Percentiles rank a stretch among this genome's conserved stretches.
Conservation (phyloP, 2,797 vertebrate species). For the Phrynocephalus forsythii region DNA sequence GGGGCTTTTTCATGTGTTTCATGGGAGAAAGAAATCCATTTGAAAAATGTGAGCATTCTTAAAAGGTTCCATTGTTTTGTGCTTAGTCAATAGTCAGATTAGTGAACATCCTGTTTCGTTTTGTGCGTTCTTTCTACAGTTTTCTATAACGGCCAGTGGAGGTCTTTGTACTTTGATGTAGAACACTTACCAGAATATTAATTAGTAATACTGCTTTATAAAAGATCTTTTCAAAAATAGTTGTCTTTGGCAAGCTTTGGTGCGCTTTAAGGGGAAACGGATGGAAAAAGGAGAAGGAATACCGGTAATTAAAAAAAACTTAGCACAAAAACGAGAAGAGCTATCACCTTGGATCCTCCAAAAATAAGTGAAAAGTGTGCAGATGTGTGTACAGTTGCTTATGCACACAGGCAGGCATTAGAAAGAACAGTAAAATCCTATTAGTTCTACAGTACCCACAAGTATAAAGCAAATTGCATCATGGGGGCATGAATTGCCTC, state of each 20-base stretch:
- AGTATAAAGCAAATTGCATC: too few relatives aligned
- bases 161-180: slow-evolving; percentile 45
- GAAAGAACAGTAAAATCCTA: too few relatives aligned
- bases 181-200: slow-evolving; percentile 46
- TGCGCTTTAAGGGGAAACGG: background rate
- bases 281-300: too few relatives aligned
- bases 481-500: too few relatives aligned
- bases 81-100: slow-evolving; percentile 12
- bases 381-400: background rate
- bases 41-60: slow-evolving; percentile 22
- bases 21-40: slow-evolving; percentile 48
- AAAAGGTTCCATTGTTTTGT: background rate
- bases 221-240: slow-evolving; percentile 50
- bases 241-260: slow-evolving; percentile 4
- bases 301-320: background rate
- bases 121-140: background rate
- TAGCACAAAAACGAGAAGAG: background rate
- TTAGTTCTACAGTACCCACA: too few relatives aligned
- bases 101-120: slow-evolving; percentile 60
- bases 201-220: slow-evolving; percentile 38
- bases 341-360: background rate
- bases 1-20: slow-evolving; percentile 34
- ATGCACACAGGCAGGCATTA: too few relatives aligned
- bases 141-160: background rate
- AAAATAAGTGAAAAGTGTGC: background rate